Percentiles rank a stretch among this genome's conserved stretches.
phyloP scores from a whole-genome alignment of 2,113 vertebrate species.

The Brachyistius frenatus region DNA sequence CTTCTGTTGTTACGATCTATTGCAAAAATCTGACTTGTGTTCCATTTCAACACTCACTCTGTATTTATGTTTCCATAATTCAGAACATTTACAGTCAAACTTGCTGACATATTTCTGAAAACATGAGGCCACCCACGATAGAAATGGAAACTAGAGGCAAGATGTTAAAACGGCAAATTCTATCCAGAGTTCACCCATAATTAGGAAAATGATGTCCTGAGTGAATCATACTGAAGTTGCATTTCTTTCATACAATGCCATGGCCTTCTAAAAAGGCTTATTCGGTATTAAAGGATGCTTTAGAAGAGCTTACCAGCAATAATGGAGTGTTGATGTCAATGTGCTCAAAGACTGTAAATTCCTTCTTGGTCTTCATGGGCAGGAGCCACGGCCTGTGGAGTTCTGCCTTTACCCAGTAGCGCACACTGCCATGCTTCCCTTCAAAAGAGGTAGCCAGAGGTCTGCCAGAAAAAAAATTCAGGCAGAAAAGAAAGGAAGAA shows the following conservation, averaged over 20 bases:
- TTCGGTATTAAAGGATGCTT: background rate
- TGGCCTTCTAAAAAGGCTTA: background rate
- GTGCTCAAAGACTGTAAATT: slow-evolving; percentile 99
- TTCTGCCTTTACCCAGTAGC: slow-evolving; percentile 99
- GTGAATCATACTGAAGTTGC: slow-evolving; percentile 1
- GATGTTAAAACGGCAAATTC: background rate
- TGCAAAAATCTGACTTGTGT: background rate
- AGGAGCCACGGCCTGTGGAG: slow-evolving; percentile 98
- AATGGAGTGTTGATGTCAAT: slow-evolving; percentile 99
- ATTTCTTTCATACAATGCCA: background rate
- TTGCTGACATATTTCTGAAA: background rate
- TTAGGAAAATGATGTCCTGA: slow-evolving; percentile 1
- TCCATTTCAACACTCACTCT: background rate
- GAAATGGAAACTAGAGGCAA: background rate
- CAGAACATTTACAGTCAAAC: background rate
- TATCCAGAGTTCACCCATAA: slow-evolving; percentile 13
- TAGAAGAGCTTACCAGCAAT: slow-evolving; percentile 90
- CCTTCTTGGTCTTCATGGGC: slow-evolving; percentile 99
- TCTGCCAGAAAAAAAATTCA: slow-evolving; percentile 82
- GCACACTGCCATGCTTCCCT: slow-evolving; percentile 99
- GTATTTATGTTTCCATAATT: background rate
- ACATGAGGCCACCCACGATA: background rate
- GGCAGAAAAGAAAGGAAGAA: slow-evolving; percentile 49
- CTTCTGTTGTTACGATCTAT: background rate
- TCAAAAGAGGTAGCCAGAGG: slow-evolving; percentile 99